Base-by-base conservation (phyloP, 2,888 invertebrate genomes). In the Scaptodrosophila latifasciaeformis region DNA sequence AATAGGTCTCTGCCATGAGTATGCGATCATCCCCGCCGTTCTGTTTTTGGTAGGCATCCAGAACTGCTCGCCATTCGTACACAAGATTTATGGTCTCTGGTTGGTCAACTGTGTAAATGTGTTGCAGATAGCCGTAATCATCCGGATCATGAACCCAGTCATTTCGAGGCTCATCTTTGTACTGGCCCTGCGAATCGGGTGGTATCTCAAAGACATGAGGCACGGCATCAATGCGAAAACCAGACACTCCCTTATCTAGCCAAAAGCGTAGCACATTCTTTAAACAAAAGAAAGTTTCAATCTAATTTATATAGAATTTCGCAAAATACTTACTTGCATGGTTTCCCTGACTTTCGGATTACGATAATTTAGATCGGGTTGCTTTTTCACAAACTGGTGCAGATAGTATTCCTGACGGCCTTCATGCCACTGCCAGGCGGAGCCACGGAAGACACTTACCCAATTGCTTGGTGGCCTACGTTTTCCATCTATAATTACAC, bases 221-320 rank as follows among this genome's bases (percentile, higher is more conserved):
- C 1, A 91, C 87, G 0, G 91, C 91, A 68, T 92, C 91, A 0
- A 94, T 86, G 44, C 93, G 89, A 82, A 94, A 93, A 0, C 95
- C 95, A 65, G 92, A 92, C 0, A 96, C 90, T 2, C 96, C 96
- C 70, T 90, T 90, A 29, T 90, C 88, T 21, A 95, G 82, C 95
- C 95, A 95, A 82, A 91, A 93, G 64, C 88, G 88, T 10, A 96
- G 84, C 0, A 92, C 91, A 15, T 90, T 86, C 71, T 57, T 84
- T 1, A 24, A 50, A n/a, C 1, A 13, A 1, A 9, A 9, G 9
- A 39, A 7, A 18, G 0, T 34, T 31, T 29, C 15, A 19, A 10
- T 10, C 1, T 15, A 15, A 37, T n/a, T 10, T 10, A 3, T 31
- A 31, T 24, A 24, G 31, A 21, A 21, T 10, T 17, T 15, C 5